Conservation (phyloP, 2,797 vertebrate species). For the Calcarius lapponicus region DNA sequence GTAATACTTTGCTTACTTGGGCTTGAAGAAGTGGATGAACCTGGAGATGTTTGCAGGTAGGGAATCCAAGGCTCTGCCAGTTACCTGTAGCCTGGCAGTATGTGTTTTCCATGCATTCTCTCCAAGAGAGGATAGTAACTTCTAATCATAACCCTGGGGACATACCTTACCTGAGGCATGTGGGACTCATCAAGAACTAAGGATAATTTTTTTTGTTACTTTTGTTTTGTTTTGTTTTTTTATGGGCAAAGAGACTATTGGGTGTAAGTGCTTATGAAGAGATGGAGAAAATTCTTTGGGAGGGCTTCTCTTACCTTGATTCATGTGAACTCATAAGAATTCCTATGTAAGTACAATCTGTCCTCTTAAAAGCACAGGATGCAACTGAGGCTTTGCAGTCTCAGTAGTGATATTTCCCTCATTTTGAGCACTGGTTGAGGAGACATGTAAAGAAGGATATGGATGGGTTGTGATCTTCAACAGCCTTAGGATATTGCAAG, state of each 20-base stretch:
- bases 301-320: neutral
- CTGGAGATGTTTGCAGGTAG: constrained; percentile 21
- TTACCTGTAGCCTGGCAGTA: neutral
- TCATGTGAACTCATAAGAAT: neutral
- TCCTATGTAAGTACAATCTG: neutral
- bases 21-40: constrained; percentile 29
- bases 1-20: neutral
- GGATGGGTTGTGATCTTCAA: neutral
- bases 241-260: neutral
- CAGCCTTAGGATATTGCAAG: neutral
- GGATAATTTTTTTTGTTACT: neutral
- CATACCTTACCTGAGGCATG: neutral
- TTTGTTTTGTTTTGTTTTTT: neutral
- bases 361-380: neutral
- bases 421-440: neutral
- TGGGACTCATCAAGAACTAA: neutral
- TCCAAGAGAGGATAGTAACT: neutral
- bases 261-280: neutral
- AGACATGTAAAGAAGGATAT: neutral
- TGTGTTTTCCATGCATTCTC: neutral
- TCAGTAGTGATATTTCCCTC: neutral
- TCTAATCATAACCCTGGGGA: neutral
- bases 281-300: neutral
- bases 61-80: neutral
- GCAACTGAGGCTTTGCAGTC: neutral